These are phyloP conservation scores for Theonella swinhoei DNA, from an alignment of 37 sponge, comb jelly and placozoan genomes.

Conservation along the genomic window DNA sequence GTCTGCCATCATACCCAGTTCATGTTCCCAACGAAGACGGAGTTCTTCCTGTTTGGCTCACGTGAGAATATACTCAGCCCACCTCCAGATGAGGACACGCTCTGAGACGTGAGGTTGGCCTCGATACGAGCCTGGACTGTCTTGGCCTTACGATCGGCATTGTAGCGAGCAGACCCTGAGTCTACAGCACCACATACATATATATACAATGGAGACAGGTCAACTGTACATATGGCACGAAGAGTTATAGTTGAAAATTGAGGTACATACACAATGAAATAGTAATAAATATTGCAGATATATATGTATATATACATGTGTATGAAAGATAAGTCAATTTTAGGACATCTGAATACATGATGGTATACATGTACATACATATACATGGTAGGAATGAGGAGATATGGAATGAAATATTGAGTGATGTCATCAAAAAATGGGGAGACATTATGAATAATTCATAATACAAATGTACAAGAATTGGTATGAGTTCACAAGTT, in stretches of 20 bases:
- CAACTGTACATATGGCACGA: no score
- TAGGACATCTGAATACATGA: no score
- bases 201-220: no score
- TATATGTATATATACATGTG: background rate
- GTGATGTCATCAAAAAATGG: no score
- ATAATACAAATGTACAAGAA: no score
- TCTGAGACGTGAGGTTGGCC: constrained; percentile 60
- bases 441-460: no score
- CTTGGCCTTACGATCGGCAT: constrained; percentile 59
- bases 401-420: background rate
- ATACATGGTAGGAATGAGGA: background rate
- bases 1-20: constrained; percentile 79
- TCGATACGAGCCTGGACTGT: constrained; percentile 59
- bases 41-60: constrained; percentile 88
- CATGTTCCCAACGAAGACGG: constrained; percentile 91
- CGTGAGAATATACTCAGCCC: constrained; percentile 54
- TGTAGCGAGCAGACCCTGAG: constrained; percentile 71
- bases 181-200: no score
- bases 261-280: no score
- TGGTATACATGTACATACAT: background rate
- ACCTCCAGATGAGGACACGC: background rate
- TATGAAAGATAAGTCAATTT: no score
- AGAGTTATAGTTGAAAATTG: background rate
- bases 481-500: no score
- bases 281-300: background rate